Evolutionary conservation across 2,113 vertebrate genomes (phyloP), one percentile per base, ranked within the genome.

Genomic region (Plecturocebus donacophilus): DNA sequence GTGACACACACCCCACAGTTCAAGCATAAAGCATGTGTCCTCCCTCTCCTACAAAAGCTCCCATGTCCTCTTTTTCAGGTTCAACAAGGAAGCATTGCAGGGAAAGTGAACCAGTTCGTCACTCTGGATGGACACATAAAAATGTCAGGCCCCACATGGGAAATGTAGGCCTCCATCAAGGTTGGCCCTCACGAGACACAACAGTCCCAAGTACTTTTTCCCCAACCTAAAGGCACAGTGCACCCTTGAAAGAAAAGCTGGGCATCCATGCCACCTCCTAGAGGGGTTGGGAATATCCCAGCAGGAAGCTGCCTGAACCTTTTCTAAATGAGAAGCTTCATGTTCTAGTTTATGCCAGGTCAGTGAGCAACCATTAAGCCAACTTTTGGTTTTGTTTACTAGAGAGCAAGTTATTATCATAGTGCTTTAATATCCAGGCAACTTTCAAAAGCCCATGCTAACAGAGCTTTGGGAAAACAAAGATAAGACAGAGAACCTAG

Each of bases 241-340:
- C 6, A 9, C 49, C 47, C 40, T 38, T 47, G 45, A 17, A 56
- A 87, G n/a, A 20, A 45, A 87, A 76, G 79, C 32, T 38, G 20
- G 52, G 40, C 3, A 1, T 40, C 54, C 56, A 20, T 23, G 13
- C 9, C 38, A 49, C 49, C 71, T 87, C 23, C 27, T n/a, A 54
- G 64, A 40, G 56, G 27, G 38, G 35, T 21, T 66, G 23, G 54
- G 52, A 19, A 68, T 9, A 23, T 6, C 54, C 23, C 4, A 17
- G 49, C 47, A 32, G 1, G 9, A 45, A 0, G 12, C 40, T 45
- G 16, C 9, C 6, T 0, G 6, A 17, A 66, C 4, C 45, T 64
- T 83, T 92, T 87, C 25, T 35, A 14, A 83, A 80, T 5, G 20
- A 47, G 56, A 86, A 75, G 42, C 42, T 81, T 5, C 38, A 25